Percentiles rank a stretch among this genome's conserved stretches.
Evolutionary conservation across 2,113 vertebrate species (phyloP).

Genomic region (Ahaetulla prasina): DNA sequence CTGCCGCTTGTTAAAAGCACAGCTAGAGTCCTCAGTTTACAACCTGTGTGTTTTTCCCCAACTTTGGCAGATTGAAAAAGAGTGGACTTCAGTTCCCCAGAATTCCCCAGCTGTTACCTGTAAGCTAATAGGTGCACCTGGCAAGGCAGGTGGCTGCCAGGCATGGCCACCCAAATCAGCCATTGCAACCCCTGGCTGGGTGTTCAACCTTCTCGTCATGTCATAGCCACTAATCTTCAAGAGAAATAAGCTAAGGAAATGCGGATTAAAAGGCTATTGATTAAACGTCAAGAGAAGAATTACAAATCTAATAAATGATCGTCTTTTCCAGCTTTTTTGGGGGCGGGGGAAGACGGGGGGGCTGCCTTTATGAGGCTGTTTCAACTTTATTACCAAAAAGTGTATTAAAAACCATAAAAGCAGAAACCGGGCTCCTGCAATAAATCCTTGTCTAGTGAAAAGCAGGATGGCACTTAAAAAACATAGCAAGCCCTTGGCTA

Average conservation of each 20-base stretch:
- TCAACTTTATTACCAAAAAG: constrained; percentile 59
- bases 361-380: constrained; percentile 60
- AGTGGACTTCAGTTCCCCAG: background rate
- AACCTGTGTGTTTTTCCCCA: background rate
- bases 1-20: background rate
- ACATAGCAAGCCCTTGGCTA: background rate
- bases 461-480: background rate
- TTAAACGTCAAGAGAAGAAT: constrained; percentile 63
- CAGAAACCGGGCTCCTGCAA: constrained; percentile 8
- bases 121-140: background rate
- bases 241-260: constrained; percentile 46
- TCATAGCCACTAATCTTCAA: constrained; percentile 55
- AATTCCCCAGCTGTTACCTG: background rate
- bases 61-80: background rate
- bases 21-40: background rate
- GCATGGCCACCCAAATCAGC: background rate
- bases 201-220: constrained; percentile 24
- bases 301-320: constrained; percentile 58
- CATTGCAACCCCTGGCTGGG: constrained; percentile 10
- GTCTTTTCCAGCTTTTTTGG: constrained; percentile 44
- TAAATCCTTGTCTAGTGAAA: constrained; percentile 58
- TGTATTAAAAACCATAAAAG: constrained; percentile 59
- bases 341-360: background rate
- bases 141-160: background rate
- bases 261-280: constrained; percentile 61